Evolutionary conservation across 2,797 vertebrate genomes (phyloP).

Genomic region (Myotis findleyi): DNA sequence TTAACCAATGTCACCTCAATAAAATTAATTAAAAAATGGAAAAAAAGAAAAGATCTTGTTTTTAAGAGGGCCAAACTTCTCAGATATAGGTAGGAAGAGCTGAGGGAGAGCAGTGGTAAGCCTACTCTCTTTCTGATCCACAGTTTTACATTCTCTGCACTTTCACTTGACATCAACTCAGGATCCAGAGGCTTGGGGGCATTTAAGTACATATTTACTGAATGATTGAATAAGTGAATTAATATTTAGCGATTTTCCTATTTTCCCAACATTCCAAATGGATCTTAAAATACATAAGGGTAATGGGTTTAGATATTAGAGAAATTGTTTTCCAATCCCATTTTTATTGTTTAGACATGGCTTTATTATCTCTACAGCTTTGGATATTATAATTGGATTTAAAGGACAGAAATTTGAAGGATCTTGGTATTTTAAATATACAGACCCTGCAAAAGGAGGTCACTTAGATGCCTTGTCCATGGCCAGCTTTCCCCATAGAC

Average conservation of each 20-base stretch:
- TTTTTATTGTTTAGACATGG: constrained; percentile 7
- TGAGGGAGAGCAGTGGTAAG: not conserved
- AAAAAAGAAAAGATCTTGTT: too few species aligned
- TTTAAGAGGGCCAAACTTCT: not conserved
- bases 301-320: not conserved
- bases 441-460: not conserved
- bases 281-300: not conserved
- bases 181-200: not conserved
- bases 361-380: constrained; percentile 7
- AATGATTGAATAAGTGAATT: not conserved
- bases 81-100: not conserved
- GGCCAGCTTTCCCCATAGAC: not conserved
- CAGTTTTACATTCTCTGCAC: not conserved
- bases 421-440: constrained; percentile 14
- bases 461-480: not conserved
- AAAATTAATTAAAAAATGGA: too few species aligned
- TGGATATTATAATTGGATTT: not conserved
- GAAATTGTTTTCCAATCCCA: not conserved
- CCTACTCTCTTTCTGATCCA: not conserved
- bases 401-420: not conserved
- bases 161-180: not conserved
- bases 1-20: too few species aligned
- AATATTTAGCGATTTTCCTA: not conserved
- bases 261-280: not conserved
- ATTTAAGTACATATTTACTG: not conserved